Evolutionary conservation across 2,797 vertebrate species (phyloP), one percentile per base, ranked within the genome.

Genomic region (Menidia menidia): DNA sequence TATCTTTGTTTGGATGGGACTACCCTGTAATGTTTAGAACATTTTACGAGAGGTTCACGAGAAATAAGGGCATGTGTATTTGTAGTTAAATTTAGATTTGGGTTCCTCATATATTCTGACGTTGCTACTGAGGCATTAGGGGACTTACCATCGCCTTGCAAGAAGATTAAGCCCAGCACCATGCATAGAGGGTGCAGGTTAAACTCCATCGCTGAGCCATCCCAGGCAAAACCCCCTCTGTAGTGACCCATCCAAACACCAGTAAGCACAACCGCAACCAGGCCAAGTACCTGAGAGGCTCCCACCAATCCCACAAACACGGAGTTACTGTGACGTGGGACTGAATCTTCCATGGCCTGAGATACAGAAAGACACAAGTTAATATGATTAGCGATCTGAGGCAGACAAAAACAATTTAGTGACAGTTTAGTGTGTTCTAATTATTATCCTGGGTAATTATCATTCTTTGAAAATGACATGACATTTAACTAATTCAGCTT

Each of bases 151-250:
- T 97, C 96, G 0, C 95, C 96, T 0, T 96, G 96, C 16, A 97
- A 91, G 80, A 97, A 96, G 18, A 97, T 89, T 90, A 97, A 88
- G 1, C 95, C 96, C 52, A 97, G 87, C 73, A 97, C 91, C 96
- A 97, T 97, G 90, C 96, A 97, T 11, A 97, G 93, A 0, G 96
- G 96, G 60, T 97, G 96, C 56, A 95, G 66, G 9, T 97, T 97
- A 71, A 97, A 95, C 89, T 96, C 92, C 33, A 90, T 91, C 0
- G 78, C 11, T 0, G 88, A 83, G 45, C 94, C 82, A n/a, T 95
- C 89, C 96, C 96, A 97, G 54, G 91, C 94, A 8, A 96, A 95
- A 3, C 96, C 96, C 0, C 95, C 96, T 10, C 77, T 87, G 81
- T 93, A 96, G 3, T 92, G 91, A 25, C 96, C 96, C 75, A 97